Conservation (phyloP, 2,797 vertebrate species). For the Cottoperca gobio region DNA sequence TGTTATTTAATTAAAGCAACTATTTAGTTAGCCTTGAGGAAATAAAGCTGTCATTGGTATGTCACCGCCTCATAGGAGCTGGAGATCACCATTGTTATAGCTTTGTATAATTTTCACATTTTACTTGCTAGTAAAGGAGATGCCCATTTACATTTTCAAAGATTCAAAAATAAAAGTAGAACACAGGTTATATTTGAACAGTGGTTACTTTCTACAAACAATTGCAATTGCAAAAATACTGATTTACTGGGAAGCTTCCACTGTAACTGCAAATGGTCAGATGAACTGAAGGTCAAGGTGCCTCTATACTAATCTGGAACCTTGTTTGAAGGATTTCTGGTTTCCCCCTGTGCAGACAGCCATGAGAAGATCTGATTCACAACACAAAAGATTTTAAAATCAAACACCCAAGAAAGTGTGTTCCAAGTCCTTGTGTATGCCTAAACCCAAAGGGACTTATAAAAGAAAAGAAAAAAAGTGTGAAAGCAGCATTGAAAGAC, state of each 20-base stretch:
- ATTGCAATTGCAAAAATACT: not conserved
- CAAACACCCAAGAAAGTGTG: constrained; percentile 7
- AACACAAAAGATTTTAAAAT: constrained; percentile 24
- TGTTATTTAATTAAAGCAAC: not conserved
- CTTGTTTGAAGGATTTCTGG: not conserved
- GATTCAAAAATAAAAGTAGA: not conserved
- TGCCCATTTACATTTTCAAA: not conserved
- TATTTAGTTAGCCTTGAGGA: not conserved
- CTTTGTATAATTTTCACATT: not conserved
- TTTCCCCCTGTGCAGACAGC: not conserved
- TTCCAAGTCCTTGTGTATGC: constrained; percentile 10
- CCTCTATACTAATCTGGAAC: not conserved
- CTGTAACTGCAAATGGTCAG: constrained; percentile 4
- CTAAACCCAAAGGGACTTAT: constrained; percentile 16
- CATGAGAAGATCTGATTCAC: not conserved
- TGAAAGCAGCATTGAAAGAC: constrained; percentile 15
- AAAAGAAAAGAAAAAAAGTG: not conserved
- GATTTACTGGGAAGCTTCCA: not conserved
- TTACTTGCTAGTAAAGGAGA: not conserved
- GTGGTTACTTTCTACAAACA: not conserved
- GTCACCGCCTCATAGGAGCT: not conserved
- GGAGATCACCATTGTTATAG: not conserved
- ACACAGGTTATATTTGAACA: not conserved
- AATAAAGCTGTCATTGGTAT: not conserved
- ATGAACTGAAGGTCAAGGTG: not conserved